Base-by-base conservation (phyloP, 2,888 invertebrate genomes). In the Monopis laevigella region DNA sequence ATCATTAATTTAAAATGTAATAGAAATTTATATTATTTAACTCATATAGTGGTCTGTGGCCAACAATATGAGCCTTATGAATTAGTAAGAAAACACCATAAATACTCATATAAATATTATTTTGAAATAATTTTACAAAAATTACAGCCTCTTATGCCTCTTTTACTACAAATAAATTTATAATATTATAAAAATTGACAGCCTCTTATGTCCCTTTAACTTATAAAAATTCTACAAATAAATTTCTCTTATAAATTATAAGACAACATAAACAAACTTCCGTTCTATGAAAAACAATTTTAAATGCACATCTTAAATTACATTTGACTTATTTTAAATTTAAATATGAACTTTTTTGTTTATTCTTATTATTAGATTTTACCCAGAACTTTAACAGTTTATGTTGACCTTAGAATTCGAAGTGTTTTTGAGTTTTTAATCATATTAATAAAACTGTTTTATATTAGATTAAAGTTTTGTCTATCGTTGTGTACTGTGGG, bases 221-320 rank as follows among this genome's bases (percentile, higher is more conserved):
- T 5, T 7, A 29, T 7, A 11, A 5, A 29, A n/a, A 5, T n/a
- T 7, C n/a, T n/a, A 29, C 29, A 29, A 29, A 29, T 29, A 29
- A 29, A 29, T 7, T 29, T 29, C 11, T 29, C 29, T 29, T 29
- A 29, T 29, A 29, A 29, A 29, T 29, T 29, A 6, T 29, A 7
- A 29, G n/a, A 29, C 12, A 29, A 29, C 29, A 29, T 29, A 29
- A 29, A 29, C 6, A 29, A 29, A n/a, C 11, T 29, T 29, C 12
- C 29, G 12, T 29, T 29, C 29, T 29, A 29, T 29, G 29, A 12
- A 29, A 29, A 29, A 29, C 11, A 29, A 29, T 29, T 29, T 29
- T 29, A 29, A 29, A 29, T n/a, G 29, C 29, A 12, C 29, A 29
- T 29, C 29, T 29, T 7, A 29, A n/a, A 29, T 29, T 11, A 29